These are phyloP conservation scores for Montipora cactus DNA, from an alignment of 64 coral and sea anemone genomes.

Conservation along the genomic window DNA sequence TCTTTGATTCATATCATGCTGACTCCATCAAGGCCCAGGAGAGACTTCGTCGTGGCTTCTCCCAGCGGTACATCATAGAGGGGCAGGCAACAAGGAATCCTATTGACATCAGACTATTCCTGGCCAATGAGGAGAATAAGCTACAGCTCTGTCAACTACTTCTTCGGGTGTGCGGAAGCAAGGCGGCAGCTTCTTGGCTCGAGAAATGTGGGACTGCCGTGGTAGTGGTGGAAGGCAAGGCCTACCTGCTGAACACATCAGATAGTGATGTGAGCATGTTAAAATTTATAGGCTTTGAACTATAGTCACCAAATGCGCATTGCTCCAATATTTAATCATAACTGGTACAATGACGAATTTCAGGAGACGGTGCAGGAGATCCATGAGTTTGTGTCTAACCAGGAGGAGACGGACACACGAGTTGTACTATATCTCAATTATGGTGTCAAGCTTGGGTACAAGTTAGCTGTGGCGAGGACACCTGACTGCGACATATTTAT, in stretches of 20 bases:
- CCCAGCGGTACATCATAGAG: slow-evolving; percentile 14
- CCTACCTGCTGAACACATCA: slow-evolving; percentile 16
- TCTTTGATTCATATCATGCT: slow-evolving; percentile 53
- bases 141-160: slow-evolving; percentile 56
- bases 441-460: slow-evolving; percentile 39
- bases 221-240: slow-evolving; percentile 53
- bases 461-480: slow-evolving; percentile 52
- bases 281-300: neutral
- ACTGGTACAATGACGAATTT: slow-evolving; percentile 29
- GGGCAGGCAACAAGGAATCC: slow-evolving; percentile 63
- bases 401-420: slow-evolving; percentile 64
- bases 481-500: slow-evolving; percentile 58
- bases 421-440: slow-evolving; percentile 60
- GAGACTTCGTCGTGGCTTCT: slow-evolving; percentile 38
- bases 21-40: slow-evolving; percentile 61
- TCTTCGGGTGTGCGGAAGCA: slow-evolving; percentile 23
- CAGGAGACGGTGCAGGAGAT: neutral
- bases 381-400: slow-evolving; percentile 34
- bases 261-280: slow-evolving; percentile 59
- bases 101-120: slow-evolving; percentile 62
- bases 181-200: no score
- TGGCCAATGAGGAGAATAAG: slow-evolving; percentile 65
- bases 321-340: slow-evolving; percentile 27
- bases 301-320: slow-evolving; percentile 5
- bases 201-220: slow-evolving; percentile 28